Percentiles rank a stretch among this genome's conserved stretches.
Conservation (phyloP, 2,888 invertebrate genomes). For the Stenolophus ochropezus region DNA sequence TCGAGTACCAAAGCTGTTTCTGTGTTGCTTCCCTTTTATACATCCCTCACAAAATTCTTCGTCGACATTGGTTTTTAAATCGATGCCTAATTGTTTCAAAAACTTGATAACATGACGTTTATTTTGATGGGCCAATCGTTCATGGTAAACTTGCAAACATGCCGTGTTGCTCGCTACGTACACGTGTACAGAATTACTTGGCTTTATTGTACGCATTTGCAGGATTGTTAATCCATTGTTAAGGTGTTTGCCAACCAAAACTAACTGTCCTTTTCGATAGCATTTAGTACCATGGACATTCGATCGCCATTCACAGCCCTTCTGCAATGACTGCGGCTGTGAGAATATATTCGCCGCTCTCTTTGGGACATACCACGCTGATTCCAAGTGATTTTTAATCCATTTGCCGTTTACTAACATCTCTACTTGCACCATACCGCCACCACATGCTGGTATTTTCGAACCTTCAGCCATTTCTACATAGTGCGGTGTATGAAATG, state of each 20-base stretch:
- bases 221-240: too few species aligned
- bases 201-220: too few species aligned
- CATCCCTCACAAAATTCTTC: conserved; percentile 62
- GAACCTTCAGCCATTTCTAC: background rate
- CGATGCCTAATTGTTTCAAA: conserved; percentile 52
- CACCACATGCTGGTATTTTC: background rate
- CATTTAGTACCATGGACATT: too few species aligned
- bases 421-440: background rate
- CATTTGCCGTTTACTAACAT: background rate
- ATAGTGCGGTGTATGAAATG: background rate
- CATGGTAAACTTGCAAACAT: conserved; percentile 38
- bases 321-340: too few species aligned
- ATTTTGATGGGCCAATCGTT: conserved; percentile 61
- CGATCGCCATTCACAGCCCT: too few species aligned
- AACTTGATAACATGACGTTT: conserved; percentile 58
- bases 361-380: too few species aligned
- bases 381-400: too few species aligned
- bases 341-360: too few species aligned
- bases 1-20: conserved; percentile 55
- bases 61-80: conserved; percentile 39
- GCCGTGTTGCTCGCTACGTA: too few species aligned
- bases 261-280: too few species aligned
- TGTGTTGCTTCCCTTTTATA: conserved; percentile 62
- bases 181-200: too few species aligned
- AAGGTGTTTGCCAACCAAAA: too few species aligned